phyloP scores from a whole-genome alignment of 2,113 vertebrate genomes.

The Sander vitreus region DNA sequence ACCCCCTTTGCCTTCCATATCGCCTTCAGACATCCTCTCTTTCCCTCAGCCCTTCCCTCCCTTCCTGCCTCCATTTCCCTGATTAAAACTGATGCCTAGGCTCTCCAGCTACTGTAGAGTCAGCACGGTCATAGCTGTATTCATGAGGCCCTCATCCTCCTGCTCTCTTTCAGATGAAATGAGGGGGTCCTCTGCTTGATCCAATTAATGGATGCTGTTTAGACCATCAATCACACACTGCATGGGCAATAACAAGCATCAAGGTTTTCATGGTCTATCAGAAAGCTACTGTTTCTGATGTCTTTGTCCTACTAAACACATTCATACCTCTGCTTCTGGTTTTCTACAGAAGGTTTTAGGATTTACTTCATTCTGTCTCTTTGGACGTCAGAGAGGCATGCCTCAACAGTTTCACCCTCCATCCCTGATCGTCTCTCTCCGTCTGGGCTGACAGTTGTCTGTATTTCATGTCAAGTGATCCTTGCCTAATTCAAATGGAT shows the following conservation, averaged over 20 bases:
- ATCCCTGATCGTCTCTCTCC: not conserved
- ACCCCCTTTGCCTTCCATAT: constrained; percentile 8
- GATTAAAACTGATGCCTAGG: constrained; percentile 71
- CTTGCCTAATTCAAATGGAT: constrained; percentile 9
- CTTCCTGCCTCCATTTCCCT: constrained; percentile 74
- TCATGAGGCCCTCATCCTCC: constrained; percentile 37
- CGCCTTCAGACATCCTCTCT: constrained; percentile 30
- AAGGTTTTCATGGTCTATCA: not conserved
- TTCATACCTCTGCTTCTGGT: not conserved
- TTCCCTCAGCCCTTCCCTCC: constrained; percentile 30
- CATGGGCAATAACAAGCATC: constrained; percentile 2
- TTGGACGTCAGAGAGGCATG: not conserved
- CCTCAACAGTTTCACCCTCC: not conserved
- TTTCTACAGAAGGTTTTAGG: not conserved
- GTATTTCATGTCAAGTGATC: constrained; percentile 13
- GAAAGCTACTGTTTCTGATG: not conserved
- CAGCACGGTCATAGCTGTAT: constrained; percentile 19
- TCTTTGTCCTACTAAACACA: not conserved
- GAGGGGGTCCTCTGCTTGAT: not conserved
- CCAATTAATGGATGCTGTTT: constrained; percentile 27
- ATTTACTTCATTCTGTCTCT: not conserved
- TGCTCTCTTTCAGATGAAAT: constrained; percentile 20
- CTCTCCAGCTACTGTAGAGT: constrained; percentile 6
- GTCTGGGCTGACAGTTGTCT: constrained; percentile 2
- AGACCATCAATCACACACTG: constrained; percentile 5